These are phyloP conservation scores for cattle (Bos taurus) DNA, from an alignment of 2,113 vertebrate genomes.

Conservation along the genomic window ARS-UCD2.0 NC_037333.1:47351501-47352000, in stretches of 20 bases:
- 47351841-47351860: neutral
- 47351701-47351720: neutral
- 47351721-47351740: neutral
- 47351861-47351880: neutral
- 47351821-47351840: neutral
- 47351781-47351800: neutral
- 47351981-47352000: neutral
- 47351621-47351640: neutral
- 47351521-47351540: neutral
- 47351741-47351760: neutral
- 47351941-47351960: neutral
- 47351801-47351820: neutral
- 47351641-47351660: neutral
- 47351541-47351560: neutral
- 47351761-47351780: neutral
- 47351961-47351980: neutral
- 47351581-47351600: neutral
- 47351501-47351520: neutral
- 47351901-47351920: neutral
- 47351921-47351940: neutral
- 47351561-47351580: neutral
- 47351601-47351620: accelerated
- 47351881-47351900: neutral
- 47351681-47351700: neutral
- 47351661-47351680: neutral